Conservation (phyloP, 2,888 invertebrate species). For the Poecilobothrus nobilitatus region DNA sequence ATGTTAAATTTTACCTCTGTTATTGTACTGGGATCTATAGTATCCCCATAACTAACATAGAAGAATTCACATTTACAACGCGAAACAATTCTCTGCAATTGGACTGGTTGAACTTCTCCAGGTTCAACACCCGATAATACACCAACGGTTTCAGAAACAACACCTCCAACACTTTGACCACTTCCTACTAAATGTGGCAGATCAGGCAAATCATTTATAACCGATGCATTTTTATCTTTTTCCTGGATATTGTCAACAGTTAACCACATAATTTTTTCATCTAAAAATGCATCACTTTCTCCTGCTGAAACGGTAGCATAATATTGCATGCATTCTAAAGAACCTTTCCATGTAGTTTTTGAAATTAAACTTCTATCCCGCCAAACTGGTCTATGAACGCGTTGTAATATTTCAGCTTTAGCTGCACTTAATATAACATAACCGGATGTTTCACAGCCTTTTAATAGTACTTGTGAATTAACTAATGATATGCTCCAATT, state of each 20-base stretch:
- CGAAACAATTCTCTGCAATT: slow-evolving; percentile 94
- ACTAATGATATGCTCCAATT: slow-evolving; percentile 81
- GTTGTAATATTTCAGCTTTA: slow-evolving; percentile 87
- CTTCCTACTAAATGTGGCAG: slow-evolving; percentile 84
- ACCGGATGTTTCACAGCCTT: slow-evolving; percentile 93
- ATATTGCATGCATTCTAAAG: slow-evolving; percentile 96
- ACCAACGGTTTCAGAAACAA: slow-evolving; percentile 86
- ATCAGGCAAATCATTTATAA: slow-evolving; percentile 72
- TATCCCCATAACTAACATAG: slow-evolving; percentile 89
- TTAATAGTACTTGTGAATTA: slow-evolving; percentile 62
- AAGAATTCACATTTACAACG: slow-evolving; percentile 97
- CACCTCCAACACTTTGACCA: slow-evolving; percentile 94
- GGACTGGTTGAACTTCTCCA: slow-evolving; percentile 49
- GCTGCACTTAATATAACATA: slow-evolving; percentile 96
- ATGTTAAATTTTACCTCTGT: slow-evolving; percentile 39
- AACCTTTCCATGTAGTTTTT: slow-evolving; percentile 93
- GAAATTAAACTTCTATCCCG: slow-evolving; percentile 75
- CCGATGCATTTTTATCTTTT: slow-evolving; percentile 66
- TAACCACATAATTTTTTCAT: slow-evolving; percentile 93
- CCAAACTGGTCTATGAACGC: slow-evolving; percentile 83
- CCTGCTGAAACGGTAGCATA: slow-evolving; percentile 93
- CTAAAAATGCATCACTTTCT: slow-evolving; percentile 56
- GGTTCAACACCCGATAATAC: slow-evolving; percentile 60
- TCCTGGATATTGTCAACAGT: slow-evolving; percentile 88
- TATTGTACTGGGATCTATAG: slow-evolving; percentile 46